Evolutionary conservation across 2,113 vertebrate genomes (phyloP).

Genomic region (Aythya baeri): DNA sequence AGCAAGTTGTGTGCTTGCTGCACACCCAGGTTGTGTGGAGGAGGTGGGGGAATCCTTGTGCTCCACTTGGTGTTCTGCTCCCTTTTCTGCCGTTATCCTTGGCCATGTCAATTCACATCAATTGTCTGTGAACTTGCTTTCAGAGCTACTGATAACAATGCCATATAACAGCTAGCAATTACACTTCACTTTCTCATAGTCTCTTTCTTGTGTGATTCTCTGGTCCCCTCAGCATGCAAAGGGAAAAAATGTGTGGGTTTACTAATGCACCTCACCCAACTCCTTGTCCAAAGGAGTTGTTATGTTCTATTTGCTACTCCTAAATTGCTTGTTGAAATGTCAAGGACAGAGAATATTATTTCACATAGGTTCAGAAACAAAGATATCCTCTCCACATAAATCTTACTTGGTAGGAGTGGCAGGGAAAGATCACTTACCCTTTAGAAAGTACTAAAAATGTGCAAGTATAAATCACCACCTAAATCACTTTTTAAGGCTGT

Average conservation of each 20-base stretch:
- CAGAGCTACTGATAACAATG: background rate
- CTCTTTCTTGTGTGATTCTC: background rate
- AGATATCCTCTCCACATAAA: background rate
- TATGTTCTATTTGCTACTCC: background rate
- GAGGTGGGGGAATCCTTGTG: background rate
- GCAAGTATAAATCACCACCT: background rate
- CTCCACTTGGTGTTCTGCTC: background rate
- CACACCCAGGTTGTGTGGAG: background rate
- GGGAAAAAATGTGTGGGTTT: background rate
- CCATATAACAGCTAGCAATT: background rate
- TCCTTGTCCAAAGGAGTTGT: background rate
- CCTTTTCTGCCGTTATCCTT: background rate
- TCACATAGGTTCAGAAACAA: background rate
- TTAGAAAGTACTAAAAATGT: background rate
- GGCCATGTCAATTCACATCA: background rate
- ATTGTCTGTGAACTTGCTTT: background rate
- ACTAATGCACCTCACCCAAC: background rate
- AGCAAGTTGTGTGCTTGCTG: background rate
- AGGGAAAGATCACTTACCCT: background rate
- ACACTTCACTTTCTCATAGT: background rate
- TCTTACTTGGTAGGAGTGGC: background rate
- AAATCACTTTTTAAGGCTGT: background rate
- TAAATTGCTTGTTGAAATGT: background rate
- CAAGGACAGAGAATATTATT: background rate
- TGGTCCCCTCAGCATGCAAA: background rate